Evolutionary conservation across 2,888 invertebrate genomes (phyloP).

Genomic region (Pelosia muscerda): DNA sequence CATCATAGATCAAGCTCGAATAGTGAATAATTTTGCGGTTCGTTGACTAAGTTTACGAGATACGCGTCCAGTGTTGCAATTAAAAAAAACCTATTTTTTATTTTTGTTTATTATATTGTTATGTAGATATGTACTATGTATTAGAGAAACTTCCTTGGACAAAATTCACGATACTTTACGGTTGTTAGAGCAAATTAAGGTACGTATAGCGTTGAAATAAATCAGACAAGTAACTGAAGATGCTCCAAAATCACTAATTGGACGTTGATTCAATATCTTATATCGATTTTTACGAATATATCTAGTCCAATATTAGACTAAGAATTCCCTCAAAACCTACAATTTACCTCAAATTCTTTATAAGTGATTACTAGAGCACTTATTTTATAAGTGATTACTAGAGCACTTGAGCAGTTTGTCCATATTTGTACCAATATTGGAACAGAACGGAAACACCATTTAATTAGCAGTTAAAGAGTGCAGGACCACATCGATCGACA

Average conservation of each 20-base stretch:
- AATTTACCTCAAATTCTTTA: not conserved
- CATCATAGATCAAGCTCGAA: not conserved
- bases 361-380: not conserved
- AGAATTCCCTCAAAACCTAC: not conserved
- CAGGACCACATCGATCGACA: slow-evolving; percentile 32
- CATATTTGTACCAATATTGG: slow-evolving; percentile 19
- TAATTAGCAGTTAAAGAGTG: slow-evolving; percentile 30
- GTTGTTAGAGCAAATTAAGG: too few relatives aligned
- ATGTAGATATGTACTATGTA: not conserved
- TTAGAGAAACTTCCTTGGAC: not conserved
- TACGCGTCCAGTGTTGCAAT: slow-evolving; percentile 36
- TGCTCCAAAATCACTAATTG: not conserved
- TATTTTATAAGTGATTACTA: not conserved
- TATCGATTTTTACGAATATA: not conserved
- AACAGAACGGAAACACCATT: slow-evolving; percentile 22
- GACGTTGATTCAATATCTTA: too few relatives aligned
- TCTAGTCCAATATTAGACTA: not conserved
- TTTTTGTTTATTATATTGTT: slow-evolving; percentile 39
- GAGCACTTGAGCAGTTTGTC: slow-evolving; percentile 11
- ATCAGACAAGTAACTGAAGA: too few relatives aligned
- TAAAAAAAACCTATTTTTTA: slow-evolving; percentile 49
- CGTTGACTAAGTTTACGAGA: slow-evolving; percentile 31
- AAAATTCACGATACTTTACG: not conserved
- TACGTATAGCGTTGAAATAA: too few relatives aligned
- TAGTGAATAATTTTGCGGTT: not conserved